Conservation (phyloP, 2,888 invertebrate species). For the Drosophila koepferae region DNA sequence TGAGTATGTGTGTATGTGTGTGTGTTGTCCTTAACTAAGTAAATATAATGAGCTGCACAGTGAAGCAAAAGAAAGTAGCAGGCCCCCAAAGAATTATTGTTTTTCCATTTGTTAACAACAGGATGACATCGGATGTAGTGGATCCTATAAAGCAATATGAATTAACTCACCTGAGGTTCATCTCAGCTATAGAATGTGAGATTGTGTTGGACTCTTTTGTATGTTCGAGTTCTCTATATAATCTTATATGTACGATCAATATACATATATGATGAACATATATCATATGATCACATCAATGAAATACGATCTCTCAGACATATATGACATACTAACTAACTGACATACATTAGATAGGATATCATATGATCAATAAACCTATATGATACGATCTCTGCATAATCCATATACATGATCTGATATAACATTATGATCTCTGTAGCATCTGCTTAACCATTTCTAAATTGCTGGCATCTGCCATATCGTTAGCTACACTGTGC, state of each 20-base stretch:
- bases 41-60: conserved; percentile 72
- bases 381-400: background rate
- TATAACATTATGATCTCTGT: background rate
- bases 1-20: conserved; percentile 7
- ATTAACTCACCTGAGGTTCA: too few relatives aligned
- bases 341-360: background rate
- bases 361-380: background rate
- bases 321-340: background rate
- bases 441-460: background rate
- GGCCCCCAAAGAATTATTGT: background rate
- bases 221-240: too few relatives aligned
- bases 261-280: background rate
- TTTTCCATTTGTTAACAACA: too few relatives aligned
- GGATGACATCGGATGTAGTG: too few relatives aligned
- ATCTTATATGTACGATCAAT: too few relatives aligned
- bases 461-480: background rate
- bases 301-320: background rate
- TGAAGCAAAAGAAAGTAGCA: conserved; percentile 22
- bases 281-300: background rate
- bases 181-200: too few relatives aligned
- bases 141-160: too few relatives aligned
- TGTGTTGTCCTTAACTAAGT: conserved; percentile 65
- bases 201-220: too few relatives aligned
- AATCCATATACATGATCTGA: background rate
- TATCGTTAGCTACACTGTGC: background rate